These are phyloP conservation scores for Hoplodrina ambigua DNA, from an alignment of 2,888 invertebrate genomes.

Conservation along the genomic window DNA sequence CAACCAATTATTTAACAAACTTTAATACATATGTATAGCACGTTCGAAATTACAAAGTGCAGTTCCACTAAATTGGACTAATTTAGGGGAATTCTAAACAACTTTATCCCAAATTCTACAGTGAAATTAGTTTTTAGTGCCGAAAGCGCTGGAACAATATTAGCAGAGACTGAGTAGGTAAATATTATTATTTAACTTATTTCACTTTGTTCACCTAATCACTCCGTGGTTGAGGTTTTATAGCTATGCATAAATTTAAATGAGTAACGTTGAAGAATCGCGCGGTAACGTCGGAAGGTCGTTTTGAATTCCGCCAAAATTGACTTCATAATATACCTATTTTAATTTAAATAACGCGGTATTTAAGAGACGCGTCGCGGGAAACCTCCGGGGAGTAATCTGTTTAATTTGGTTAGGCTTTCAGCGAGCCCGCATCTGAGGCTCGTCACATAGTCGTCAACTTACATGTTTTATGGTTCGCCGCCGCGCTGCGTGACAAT, in stretches of 20 bases:
- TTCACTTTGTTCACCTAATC: constrained; percentile 54
- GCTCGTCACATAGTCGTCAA: constrained; percentile 48
- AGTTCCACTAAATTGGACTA: background rate
- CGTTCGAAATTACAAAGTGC: constrained; percentile 9
- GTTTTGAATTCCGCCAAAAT: constrained; percentile 69
- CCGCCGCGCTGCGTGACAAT: constrained; percentile 24
- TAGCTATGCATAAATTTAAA: constrained; percentile 73
- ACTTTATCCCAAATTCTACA: background rate
- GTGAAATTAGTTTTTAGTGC: constrained; percentile 9
- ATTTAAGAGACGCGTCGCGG: constrained; percentile 67
- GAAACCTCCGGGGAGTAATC: constrained; percentile 69
- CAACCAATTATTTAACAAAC: background rate
- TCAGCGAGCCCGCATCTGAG: constrained; percentile 61
- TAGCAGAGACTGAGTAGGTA: constrained; percentile 21
- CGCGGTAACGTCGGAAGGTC: constrained; percentile 60
- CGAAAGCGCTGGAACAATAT: constrained; percentile 28
- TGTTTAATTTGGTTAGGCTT: constrained; percentile 71
- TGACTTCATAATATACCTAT: constrained; percentile 75
- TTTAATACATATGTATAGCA: background rate
- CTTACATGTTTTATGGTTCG: constrained; percentile 37
- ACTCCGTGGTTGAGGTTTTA: constrained; percentile 63
- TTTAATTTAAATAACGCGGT: constrained; percentile 78
- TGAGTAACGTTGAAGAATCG: constrained; percentile 67
- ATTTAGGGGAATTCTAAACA: constrained; percentile 11
- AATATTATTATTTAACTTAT: constrained; percentile 60